A percentile compares a stretch with the other conserved stretches of the same genome.
These are phyloP conservation scores for Nemotelus pantherinus DNA, from an alignment of 2,888 invertebrate species.

Conservation along the genomic window DNA sequence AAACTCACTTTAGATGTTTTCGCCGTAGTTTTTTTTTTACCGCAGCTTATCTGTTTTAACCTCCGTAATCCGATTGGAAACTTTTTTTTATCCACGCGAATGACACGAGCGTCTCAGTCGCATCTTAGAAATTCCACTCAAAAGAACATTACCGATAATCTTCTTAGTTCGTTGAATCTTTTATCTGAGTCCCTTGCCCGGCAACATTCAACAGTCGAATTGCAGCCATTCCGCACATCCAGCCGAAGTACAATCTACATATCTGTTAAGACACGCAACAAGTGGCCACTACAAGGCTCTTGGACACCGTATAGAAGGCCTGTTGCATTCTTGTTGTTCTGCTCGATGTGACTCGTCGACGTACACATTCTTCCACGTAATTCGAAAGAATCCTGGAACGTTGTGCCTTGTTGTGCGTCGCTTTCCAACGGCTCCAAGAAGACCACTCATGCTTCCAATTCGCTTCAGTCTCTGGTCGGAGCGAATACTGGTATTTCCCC, in stretches of 20 bases:
- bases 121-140: neutral
- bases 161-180: conserved; percentile 9
- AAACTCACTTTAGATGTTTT: neutral
- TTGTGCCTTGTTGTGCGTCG: neutral
- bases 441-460: conserved; percentile 17
- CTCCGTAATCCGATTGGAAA: neutral
- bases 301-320: neutral
- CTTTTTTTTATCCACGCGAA: neutral
- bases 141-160: neutral
- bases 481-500: neutral
- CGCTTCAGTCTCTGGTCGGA: neutral
- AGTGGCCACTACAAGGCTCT: conserved; percentile 10
- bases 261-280: conserved; percentile 10
- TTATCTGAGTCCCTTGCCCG: neutral
- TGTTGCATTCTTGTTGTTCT: conserved; percentile 18
- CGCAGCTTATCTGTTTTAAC: neutral
- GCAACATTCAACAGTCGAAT: neutral
- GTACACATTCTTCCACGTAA: conserved; percentile 27
- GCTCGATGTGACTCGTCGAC: neutral
- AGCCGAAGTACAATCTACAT: neutral
- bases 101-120: neutral
- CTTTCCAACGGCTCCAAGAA: neutral
- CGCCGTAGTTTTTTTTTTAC: neutral
- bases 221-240: neutral
- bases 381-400: neutral